phyloP scores from a whole-genome alignment of 1,140 invertebrate genomes.

The Heliconius melpomene region DNA sequence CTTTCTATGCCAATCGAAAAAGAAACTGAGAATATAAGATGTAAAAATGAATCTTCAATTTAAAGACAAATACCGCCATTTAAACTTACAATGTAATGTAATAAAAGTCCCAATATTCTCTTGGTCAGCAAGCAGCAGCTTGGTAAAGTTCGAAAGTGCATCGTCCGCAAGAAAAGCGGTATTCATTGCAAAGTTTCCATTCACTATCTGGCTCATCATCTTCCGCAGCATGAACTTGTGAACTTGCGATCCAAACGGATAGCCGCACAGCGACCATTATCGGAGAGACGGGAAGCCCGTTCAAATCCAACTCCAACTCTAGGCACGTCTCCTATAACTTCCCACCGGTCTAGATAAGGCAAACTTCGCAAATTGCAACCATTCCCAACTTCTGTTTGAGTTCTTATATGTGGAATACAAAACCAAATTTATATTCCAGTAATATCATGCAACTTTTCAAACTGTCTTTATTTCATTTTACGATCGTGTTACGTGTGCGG shows the following conservation, averaged over 20 bases:
- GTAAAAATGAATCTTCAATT: background rate
- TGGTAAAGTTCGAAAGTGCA: slow-evolving; percentile 22
- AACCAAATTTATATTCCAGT: slow-evolving; percentile 32
- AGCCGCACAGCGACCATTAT: slow-evolving; percentile 40
- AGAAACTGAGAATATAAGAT: background rate
- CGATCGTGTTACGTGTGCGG: background rate
- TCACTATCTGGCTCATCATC: slow-evolving; percentile 27
- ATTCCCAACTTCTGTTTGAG: slow-evolving; percentile 33
- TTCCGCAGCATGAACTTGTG: slow-evolving; percentile 21
- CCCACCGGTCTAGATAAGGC: slow-evolving; percentile 39
- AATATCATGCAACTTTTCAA: slow-evolving; percentile 27
- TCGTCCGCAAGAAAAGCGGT: slow-evolving; percentile 24
- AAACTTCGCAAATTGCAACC: slow-evolving; percentile 43
- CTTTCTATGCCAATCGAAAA: too few relatives aligned
- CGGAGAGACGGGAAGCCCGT: slow-evolving; percentile 30
- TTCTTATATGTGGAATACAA: slow-evolving; percentile 38
- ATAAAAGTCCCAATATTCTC: slow-evolving; percentile 8
- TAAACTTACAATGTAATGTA: background rate
- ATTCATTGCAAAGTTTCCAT: slow-evolving; percentile 24
- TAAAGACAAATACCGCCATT: background rate
- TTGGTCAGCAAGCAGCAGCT: background rate
- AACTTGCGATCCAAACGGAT: slow-evolving; percentile 34
- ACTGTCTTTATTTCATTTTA: slow-evolving; percentile 16
- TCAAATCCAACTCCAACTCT: slow-evolving; percentile 38
- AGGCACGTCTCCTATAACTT: slow-evolving; percentile 46